phyloP scores from a whole-genome alignment of 2,888 invertebrate genomes.

The Orthosia incerta region DNA sequence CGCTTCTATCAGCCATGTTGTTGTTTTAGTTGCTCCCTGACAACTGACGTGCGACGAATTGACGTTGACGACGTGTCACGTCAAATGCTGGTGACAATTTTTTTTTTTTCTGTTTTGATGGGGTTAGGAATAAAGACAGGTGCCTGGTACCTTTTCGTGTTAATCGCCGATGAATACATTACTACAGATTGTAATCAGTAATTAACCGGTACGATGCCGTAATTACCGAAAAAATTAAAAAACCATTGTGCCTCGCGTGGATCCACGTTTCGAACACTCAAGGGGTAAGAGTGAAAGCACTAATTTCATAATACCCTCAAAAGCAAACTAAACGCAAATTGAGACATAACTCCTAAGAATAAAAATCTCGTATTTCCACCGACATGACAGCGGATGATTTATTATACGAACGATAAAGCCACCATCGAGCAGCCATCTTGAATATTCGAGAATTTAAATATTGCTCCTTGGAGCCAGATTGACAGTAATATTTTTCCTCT shows the following conservation, averaged over 20 bases:
- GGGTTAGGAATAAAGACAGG: slow-evolving; percentile 1
- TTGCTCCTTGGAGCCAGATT: slow-evolving; percentile 63
- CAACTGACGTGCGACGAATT: slow-evolving; percentile 72
- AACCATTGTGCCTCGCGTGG: too few species aligned
- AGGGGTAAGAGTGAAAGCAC: not conserved
- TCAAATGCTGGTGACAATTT: slow-evolving; percentile 74
- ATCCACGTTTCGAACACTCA: too few species aligned
- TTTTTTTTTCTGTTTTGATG: slow-evolving; percentile 44
- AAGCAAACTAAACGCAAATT: slow-evolving; percentile 66
- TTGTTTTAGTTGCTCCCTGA: slow-evolving; percentile 76
- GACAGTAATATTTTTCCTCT: slow-evolving; percentile 68
- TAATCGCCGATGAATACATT: not conserved
- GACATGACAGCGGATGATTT: slow-evolving; percentile 79
- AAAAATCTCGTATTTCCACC: slow-evolving; percentile 74
- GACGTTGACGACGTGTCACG: slow-evolving; percentile 67
- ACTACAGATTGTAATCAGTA: not conserved
- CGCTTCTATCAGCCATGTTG: slow-evolving; percentile 78
- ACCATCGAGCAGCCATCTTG: slow-evolving; percentile 75
- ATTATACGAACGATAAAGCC: slow-evolving; percentile 75
- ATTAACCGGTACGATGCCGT: not conserved
- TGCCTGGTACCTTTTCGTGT: too few species aligned
- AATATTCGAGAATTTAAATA: slow-evolving; percentile 70
- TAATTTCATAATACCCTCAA: slow-evolving; percentile 33
- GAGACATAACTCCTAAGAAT: slow-evolving; percentile 71
- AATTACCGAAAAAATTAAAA: not conserved